These are phyloP conservation scores for Periophthalmus magnuspinnatus DNA, from an alignment of 2,797 vertebrate species.

Conservation along the genomic window DNA sequence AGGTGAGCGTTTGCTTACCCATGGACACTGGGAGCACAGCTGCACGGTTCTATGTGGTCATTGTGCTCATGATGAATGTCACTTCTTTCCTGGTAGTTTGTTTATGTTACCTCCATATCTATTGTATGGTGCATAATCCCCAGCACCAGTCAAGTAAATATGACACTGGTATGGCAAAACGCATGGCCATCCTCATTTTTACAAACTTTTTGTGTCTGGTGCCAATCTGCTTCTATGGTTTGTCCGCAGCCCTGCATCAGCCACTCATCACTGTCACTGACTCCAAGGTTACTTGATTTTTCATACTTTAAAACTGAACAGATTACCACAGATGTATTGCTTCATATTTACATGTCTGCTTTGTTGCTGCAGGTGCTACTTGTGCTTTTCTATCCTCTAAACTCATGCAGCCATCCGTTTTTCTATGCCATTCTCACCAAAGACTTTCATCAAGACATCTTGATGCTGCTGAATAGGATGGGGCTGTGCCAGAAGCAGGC, in stretches of 20 bases:
- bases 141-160: slow-evolving; percentile 82
- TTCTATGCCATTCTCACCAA: slow-evolving; percentile 88
- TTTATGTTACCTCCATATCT: slow-evolving; percentile 86
- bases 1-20: slow-evolving; percentile 89
- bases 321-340: background rate
- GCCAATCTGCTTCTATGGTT: slow-evolving; percentile 88
- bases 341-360: background rate
- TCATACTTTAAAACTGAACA: background rate
- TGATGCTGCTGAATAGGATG: slow-evolving; percentile 83
- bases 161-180: slow-evolving; percentile 85
- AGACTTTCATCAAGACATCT: slow-evolving; percentile 83
- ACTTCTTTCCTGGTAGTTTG: slow-evolving; percentile 85
- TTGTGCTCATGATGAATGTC: slow-evolving; percentile 79
- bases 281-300: slow-evolving; percentile 79
- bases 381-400: slow-evolving; percentile 89
- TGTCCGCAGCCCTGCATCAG: slow-evolving; percentile 85
- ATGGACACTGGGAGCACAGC: slow-evolving; percentile 82
- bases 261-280: slow-evolving; percentile 86
- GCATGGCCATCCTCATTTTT: slow-evolving; percentile 88
- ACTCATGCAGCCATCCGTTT: slow-evolving; percentile 89
- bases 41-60: slow-evolving; percentile 79
- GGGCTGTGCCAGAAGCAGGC: slow-evolving; percentile 81
- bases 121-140: slow-evolving; percentile 83
- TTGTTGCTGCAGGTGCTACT: slow-evolving; percentile 69
- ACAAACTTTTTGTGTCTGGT: slow-evolving; percentile 88